Evolutionary conservation across 2,888 invertebrate species (phyloP).

Genomic region (Pimpla rufipes): DNA sequence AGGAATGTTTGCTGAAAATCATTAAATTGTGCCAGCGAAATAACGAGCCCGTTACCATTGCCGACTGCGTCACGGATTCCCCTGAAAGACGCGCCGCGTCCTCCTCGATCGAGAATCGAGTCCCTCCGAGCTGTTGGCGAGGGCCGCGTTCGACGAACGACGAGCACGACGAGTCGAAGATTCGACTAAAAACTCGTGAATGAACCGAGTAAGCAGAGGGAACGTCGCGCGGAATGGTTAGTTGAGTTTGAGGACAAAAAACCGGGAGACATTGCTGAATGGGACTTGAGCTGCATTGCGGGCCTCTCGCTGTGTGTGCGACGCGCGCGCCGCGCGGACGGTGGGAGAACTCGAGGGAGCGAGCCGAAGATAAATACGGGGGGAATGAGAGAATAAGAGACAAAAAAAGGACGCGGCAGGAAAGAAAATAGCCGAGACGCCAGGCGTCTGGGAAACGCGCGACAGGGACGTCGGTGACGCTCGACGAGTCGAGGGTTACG

Average conservation of each 20-base stretch:
- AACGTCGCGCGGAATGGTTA: conserved; percentile 39
- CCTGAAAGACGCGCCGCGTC: neutral
- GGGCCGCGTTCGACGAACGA: neutral
- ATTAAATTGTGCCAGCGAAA: conserved; percentile 47
- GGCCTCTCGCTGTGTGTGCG: conserved; percentile 20
- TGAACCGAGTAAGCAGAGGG: conserved; percentile 50
- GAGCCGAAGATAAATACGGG: neutral
- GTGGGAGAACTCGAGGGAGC: conserved; percentile 41
- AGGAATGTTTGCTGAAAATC: conserved; percentile 15
- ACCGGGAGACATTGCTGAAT: conserved; percentile 48
- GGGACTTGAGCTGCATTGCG: conserved; percentile 29
- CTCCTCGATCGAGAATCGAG: conserved; percentile 21
- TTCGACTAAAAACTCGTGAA: conserved; percentile 56
- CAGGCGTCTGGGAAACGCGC: conserved; percentile 38
- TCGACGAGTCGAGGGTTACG: conserved; percentile 66
- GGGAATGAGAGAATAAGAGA: neutral
- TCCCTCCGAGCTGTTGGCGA: neutral
- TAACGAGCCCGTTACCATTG: conserved; percentile 58
- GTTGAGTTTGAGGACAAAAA: conserved; percentile 47
- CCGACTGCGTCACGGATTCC: conserved; percentile 27
- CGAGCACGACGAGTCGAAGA: conserved; percentile 5
- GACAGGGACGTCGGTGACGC: conserved; percentile 53
- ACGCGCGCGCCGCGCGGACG: conserved; percentile 28
- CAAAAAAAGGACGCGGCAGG: conserved; percentile 14
- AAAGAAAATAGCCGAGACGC: conserved; percentile 37